Percentiles rank a stretch among this genome's conserved stretches.
These are phyloP conservation scores for Tigriopus japonicus DNA, from an alignment of 1,140 invertebrate genomes.

Conservation along the genomic window DNA sequence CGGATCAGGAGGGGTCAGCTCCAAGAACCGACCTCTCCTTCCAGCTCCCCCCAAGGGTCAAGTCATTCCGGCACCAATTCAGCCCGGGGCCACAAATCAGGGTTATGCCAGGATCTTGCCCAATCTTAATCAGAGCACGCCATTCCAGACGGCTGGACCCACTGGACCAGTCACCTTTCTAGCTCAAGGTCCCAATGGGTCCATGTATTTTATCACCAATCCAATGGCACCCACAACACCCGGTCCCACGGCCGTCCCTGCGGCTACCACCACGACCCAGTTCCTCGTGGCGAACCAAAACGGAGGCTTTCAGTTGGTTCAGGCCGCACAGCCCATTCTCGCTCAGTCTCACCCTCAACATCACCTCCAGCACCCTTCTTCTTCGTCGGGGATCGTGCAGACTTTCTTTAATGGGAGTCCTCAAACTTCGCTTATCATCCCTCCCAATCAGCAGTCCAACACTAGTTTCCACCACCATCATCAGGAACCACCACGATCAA, in stretches of 20 bases:
- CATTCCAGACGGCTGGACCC: not conserved
- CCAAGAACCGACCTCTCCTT: not conserved
- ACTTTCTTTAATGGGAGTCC: too few species aligned
- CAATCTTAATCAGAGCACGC: not conserved
- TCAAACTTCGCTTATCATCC: too few species aligned
- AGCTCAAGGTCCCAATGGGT: conserved; percentile 8
- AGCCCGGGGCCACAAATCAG: not conserved
- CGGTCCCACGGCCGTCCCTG: not conserved
- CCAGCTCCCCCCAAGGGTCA: not conserved
- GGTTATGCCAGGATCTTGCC: not conserved
- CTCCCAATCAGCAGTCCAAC: too few species aligned
- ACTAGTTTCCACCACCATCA: too few species aligned
- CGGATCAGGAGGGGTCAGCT: not conserved
- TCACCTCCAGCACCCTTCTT: too few species aligned
- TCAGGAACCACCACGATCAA: too few species aligned
- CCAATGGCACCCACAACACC: not conserved
- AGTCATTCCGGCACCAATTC: not conserved
- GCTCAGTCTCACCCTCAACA: too few species aligned
- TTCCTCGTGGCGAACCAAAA: too few species aligned
- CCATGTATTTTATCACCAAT: not conserved
- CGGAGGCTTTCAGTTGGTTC: too few species aligned
- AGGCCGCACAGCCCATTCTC: too few species aligned
- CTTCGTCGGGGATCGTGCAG: too few species aligned
- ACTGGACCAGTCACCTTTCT: not conserved
- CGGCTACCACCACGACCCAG: not conserved